Percentiles rank a stretch among this genome's conserved stretches.
These are phyloP conservation scores for Adrianichthys oophorus DNA, from an alignment of 2,797 vertebrate genomes.

Conservation along the genomic window DNA sequence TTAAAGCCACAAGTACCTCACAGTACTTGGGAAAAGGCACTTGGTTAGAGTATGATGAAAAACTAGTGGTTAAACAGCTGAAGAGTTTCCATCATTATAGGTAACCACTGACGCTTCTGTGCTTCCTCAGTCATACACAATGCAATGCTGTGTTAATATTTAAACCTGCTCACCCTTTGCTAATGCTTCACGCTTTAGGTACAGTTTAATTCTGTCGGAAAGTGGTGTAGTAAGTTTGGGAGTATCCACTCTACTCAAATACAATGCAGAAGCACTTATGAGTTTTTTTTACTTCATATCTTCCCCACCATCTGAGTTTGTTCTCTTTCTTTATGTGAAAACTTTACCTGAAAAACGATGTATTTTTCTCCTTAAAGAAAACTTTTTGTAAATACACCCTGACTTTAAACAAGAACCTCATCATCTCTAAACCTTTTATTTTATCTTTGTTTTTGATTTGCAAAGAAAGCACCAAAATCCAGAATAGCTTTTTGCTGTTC, in stretches of 20 bases:
- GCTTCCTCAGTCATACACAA: conserved; percentile 61
- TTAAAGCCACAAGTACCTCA: conserved; percentile 86
- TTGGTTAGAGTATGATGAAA: conserved; percentile 46
- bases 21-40: conserved; percentile 78
- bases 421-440: background rate
- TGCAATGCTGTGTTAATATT: conserved; percentile 76
- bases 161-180: conserved; percentile 72
- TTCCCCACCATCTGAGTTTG: conserved; percentile 19
- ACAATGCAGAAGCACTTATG: conserved; percentile 27
- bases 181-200: conserved; percentile 75
- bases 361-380: conserved; percentile 12
- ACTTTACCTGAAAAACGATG: conserved; percentile 55
- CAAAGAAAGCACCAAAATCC: conserved; percentile 19
- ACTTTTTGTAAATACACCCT: background rate
- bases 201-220: conserved; percentile 30
- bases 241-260: background rate
- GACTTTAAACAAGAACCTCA: conserved; percentile 1
- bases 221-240: background rate
- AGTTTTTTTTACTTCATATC: conserved; percentile 17
- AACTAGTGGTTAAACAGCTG: conserved; percentile 7
- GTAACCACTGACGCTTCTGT: conserved; percentile 45
- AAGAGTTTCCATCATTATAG: conserved; percentile 40
- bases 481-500: conserved; percentile 38
- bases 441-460: no score
- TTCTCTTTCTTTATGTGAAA: conserved; percentile 36